phyloP scores from a whole-genome alignment of 2,113 vertebrate genomes.

The Cyanoramphus novaezelandiae region DNA sequence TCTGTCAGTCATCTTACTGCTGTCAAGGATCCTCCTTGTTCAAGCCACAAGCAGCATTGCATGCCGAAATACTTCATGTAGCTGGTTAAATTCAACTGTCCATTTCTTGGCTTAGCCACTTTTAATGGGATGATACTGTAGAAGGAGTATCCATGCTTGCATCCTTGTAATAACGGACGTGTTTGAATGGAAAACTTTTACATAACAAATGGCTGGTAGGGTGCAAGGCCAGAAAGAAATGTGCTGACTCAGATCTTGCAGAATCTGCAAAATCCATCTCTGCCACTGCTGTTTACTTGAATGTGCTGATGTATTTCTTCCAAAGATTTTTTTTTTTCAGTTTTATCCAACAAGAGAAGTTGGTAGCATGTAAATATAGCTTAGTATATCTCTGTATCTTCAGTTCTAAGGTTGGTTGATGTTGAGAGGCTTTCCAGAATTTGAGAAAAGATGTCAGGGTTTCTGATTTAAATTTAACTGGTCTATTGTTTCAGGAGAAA shows the following conservation, averaged over 20 bases:
- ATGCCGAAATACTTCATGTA: neutral
- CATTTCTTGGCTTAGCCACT: neutral
- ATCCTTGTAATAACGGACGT: neutral
- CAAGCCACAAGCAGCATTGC: neutral
- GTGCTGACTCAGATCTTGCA: neutral
- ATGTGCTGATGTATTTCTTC: neutral
- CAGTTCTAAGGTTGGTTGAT: neutral
- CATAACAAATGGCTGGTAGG: neutral
- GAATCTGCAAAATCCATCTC: neutral
- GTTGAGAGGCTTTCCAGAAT: neutral
- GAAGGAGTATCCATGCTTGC: neutral
- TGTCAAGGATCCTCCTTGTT: neutral
- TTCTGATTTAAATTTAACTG: constrained; percentile 1
- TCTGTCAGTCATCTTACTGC: neutral
- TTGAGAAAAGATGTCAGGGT: neutral
- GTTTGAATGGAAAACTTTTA: neutral
- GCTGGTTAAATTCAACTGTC: neutral
- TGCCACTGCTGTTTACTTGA: neutral
- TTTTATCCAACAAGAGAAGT: neutral
- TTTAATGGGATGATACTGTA: neutral
- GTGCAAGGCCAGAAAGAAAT: neutral
- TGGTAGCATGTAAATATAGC: neutral
- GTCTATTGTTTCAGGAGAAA: neutral
- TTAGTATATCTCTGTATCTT: neutral
- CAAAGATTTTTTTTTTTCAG: neutral